A percentile compares a stretch with the other conserved stretches of the same genome.
Conservation (phyloP, 2,888 invertebrate species). For the Sericinus montela region DNA sequence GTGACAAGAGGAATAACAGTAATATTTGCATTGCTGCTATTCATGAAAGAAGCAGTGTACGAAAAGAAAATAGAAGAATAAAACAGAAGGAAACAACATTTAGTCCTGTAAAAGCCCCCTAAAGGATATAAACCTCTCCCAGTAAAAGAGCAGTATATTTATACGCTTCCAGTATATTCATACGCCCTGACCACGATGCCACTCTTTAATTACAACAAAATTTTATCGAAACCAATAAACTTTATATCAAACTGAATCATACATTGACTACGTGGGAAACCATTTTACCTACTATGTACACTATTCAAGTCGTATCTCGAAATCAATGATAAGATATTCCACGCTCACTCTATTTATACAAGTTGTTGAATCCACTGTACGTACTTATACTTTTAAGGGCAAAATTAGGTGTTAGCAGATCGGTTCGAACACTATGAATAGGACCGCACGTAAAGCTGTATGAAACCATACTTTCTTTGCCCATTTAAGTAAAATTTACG, state of each 20-base stretch:
- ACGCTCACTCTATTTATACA: slow-evolving; percentile 3
- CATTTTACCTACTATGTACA: background rate
- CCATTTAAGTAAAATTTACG: slow-evolving; percentile 41
- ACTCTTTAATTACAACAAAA: too few relatives aligned
- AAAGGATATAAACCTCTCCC: too few relatives aligned
- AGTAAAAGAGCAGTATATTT: too few relatives aligned
- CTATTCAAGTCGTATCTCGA: background rate
- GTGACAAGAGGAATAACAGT: too few relatives aligned
- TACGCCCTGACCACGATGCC: too few relatives aligned
- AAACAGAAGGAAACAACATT: too few relatives aligned
- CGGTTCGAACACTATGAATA: background rate
- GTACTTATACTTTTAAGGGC: slow-evolving; percentile 13
- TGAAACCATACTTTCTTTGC: slow-evolving; percentile 23
- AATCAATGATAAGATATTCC: background rate
- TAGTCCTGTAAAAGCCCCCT: too few relatives aligned
- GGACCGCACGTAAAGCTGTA: slow-evolving; percentile 31
- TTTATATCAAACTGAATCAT: background rate
- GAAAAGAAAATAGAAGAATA: too few relatives aligned
- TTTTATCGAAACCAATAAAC: too few relatives aligned
- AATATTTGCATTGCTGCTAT: too few relatives aligned
- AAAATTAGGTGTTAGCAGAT: slow-evolving; percentile 12
- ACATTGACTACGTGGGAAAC: background rate
- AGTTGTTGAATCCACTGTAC: slow-evolving; percentile 5
- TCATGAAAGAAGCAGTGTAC: too few relatives aligned
- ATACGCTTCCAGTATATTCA: too few relatives aligned